Conservation (phyloP, 2,797 vertebrate species). For the Spinibarbus caldwelli region DNA sequence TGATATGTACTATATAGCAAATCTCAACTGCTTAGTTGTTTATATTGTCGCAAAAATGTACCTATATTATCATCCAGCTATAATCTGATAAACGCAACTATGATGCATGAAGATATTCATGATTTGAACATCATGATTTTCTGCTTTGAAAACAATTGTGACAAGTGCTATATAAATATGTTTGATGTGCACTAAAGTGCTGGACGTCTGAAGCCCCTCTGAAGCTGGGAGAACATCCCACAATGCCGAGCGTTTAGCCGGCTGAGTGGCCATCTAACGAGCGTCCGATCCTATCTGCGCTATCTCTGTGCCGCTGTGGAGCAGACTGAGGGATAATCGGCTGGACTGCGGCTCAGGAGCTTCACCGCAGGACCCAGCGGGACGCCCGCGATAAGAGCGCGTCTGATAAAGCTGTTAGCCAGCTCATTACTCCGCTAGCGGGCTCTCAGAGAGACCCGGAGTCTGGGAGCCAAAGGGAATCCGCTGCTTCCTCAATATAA, state of each 20-base stretch:
- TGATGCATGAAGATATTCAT: not conserved
- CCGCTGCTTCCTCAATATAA: not conserved
- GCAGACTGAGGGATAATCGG: conserved; percentile 32
- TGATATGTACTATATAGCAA: too few relatives aligned
- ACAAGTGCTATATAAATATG: not conserved
- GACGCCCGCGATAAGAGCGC: conserved; percentile 72
- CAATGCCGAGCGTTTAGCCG: not conserved
- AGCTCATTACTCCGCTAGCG: conserved; percentile 76
- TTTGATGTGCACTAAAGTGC: too few relatives aligned
- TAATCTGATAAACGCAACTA: not conserved
- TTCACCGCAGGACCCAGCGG: conserved; percentile 55
- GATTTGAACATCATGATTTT: not conserved
- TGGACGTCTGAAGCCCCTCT: too few relatives aligned
- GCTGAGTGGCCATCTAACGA: not conserved
- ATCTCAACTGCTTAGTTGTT: too few relatives aligned
- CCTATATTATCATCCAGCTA: too few relatives aligned
- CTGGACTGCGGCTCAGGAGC: too few relatives aligned
- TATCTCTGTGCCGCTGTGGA: conserved; percentile 31
- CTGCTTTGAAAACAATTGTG: not conserved
- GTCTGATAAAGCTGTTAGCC: conserved; percentile 55
- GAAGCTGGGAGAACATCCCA: not conserved
- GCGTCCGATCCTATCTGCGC: not conserved
- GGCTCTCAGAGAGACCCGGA: conserved; percentile 63
- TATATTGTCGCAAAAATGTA: too few relatives aligned
- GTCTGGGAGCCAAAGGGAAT: not conserved